Evolutionary conservation across 1,140 invertebrate genomes (phyloP).

Genomic region (Bombus confusus): DNA sequence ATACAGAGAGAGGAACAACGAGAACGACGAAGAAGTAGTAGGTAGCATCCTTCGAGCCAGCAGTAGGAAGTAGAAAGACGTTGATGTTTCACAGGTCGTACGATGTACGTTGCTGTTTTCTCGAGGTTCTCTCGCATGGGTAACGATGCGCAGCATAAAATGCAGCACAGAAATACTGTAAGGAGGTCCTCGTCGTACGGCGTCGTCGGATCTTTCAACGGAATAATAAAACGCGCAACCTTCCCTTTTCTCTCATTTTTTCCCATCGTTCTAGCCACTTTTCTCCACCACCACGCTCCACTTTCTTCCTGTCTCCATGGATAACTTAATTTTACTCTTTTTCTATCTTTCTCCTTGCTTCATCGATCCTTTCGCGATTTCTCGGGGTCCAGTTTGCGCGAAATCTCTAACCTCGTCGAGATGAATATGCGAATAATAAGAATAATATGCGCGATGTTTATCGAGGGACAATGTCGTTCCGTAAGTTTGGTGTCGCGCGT

Average conservation of each 20-base stretch:
- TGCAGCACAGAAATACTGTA: constrained; percentile 58
- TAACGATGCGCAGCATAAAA: constrained; percentile 65
- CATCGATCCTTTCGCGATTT: background rate
- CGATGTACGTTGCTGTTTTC: constrained; percentile 42
- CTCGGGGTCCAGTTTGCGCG: background rate
- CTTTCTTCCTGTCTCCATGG: background rate
- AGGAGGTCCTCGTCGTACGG: constrained; percentile 37
- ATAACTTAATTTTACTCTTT: background rate
- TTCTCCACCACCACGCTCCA: background rate
- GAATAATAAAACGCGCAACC: constrained; percentile 65
- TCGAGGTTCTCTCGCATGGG: constrained; percentile 53
- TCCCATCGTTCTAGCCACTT: constrained; percentile 21
- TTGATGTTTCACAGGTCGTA: constrained; percentile 57
- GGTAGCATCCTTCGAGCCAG: background rate
- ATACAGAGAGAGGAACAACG: background rate
- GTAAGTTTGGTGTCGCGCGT: too few relatives aligned
- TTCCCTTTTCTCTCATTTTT: constrained; percentile 1
- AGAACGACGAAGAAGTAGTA: constrained; percentile 18
- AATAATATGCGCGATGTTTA: too few relatives aligned
- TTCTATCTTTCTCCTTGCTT: background rate
- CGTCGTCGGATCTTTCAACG: constrained; percentile 54
- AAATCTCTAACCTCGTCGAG: background rate
- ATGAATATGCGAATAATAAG: too few relatives aligned
- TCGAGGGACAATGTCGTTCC: too few relatives aligned
- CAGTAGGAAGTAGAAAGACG: constrained; percentile 48